Conservation (phyloP, 2,113 vertebrate genomes). For the Dicerorhinus sumatrensis region DNA sequence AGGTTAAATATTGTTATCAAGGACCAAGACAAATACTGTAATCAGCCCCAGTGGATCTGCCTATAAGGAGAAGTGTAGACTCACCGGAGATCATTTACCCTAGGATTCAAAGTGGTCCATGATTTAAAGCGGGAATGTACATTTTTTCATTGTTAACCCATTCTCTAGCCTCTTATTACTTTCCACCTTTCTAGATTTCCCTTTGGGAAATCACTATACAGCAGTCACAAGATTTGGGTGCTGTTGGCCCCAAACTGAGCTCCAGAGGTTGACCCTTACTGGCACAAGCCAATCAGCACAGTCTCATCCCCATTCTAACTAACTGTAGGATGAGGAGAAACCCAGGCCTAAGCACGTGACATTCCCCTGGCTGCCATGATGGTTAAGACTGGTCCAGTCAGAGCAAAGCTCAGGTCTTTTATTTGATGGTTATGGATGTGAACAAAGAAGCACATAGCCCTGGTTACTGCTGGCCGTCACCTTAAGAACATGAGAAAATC, state of each 20-base stretch:
- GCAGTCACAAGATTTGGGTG: not conserved
- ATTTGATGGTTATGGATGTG: not conserved
- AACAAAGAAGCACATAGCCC: not conserved
- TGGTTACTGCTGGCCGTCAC: not conserved
- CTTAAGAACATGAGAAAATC: not conserved
- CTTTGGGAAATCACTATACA: not conserved
- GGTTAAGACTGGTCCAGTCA: not conserved
- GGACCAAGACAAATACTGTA: not conserved
- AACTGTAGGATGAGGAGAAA: not conserved
- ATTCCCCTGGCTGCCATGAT: not conserved
- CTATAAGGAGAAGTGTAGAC: not conserved
- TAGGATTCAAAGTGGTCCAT: not conserved
- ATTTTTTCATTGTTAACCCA: not conserved
- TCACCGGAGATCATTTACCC: not conserved
- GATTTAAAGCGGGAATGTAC: not conserved
- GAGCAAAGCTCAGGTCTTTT: not conserved
- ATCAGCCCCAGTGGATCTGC: not conserved
- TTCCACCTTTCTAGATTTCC: slow-evolving; percentile 8
- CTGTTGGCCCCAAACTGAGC: not conserved
- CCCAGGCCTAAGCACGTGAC: not conserved
- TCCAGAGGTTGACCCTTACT: not conserved
- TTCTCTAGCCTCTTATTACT: not conserved
- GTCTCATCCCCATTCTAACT: not conserved
- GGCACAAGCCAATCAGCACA: not conserved
- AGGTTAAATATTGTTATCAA: not conserved